Evolutionary conservation across 2,113 vertebrate species (phyloP).

Genomic region (Cichladusa arquata): DNA sequence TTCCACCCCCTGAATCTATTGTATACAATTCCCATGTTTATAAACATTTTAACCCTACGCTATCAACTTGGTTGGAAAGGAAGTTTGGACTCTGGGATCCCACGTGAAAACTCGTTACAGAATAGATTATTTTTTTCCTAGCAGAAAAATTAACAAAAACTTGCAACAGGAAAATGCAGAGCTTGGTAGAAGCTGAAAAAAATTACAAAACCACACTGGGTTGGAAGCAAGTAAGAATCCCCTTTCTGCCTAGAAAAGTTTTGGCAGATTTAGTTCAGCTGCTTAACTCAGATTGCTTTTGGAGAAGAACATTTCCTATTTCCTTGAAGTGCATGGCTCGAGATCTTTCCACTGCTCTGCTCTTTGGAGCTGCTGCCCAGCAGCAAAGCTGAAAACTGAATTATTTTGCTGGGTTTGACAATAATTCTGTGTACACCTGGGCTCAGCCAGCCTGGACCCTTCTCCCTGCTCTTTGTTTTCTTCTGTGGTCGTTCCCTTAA

Average conservation of each 20-base stretch:
- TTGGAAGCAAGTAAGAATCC: neutral
- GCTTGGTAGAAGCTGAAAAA: neutral
- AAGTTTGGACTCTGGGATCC: neutral
- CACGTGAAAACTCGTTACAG: fast-evolving
- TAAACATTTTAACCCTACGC: too few relatives aligned
- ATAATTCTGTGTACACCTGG: neutral
- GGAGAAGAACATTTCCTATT: neutral
- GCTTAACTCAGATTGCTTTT: neutral
- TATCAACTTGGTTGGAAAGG: neutral
- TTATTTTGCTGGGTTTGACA: neutral
- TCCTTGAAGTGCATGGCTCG: fast-evolving
- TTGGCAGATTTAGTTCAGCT: neutral
- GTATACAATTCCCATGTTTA: too few relatives aligned
- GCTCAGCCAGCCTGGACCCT: neutral
- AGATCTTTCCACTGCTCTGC: neutral
- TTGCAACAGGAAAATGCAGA: neutral
- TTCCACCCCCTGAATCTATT: too few relatives aligned
- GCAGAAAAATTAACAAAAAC: neutral
- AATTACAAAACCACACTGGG: neutral
- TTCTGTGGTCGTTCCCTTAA: neutral
- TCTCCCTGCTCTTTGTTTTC: neutral
- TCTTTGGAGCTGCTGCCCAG: neutral
- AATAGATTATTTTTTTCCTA: neutral
- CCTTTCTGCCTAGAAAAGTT: neutral
- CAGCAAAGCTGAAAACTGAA: neutral